phyloP scores from a whole-genome alignment of 2,888 invertebrate genomes.

The Drosophila austrosaltans region DNA sequence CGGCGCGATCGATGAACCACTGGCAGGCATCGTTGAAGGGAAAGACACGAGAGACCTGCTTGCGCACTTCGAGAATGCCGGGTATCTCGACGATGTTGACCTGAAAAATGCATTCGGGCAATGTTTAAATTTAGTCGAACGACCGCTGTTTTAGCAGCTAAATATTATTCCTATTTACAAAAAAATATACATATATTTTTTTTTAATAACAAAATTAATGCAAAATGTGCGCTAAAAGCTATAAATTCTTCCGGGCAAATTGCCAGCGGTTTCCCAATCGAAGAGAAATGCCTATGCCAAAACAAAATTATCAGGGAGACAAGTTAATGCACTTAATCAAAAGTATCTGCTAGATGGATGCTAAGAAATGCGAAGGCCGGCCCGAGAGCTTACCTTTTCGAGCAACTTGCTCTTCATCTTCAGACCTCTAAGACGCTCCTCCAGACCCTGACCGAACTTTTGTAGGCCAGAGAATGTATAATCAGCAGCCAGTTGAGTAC shows the following conservation, averaged over 20 bases:
- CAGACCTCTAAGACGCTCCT: constrained; percentile 93
- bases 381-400: constrained; percentile 88
- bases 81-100: constrained; percentile 98
- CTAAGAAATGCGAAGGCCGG: neutral
- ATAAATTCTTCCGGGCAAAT: constrained; percentile 59
- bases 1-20: constrained; percentile 98
- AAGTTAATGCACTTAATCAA: constrained; percentile 63
- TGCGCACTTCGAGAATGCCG: constrained; percentile 96
- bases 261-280: constrained; percentile 72
- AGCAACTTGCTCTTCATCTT: constrained; percentile 92
- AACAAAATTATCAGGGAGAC: constrained; percentile 57
- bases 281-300: constrained; percentile 51
- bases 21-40: constrained; percentile 98
- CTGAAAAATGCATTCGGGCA: constrained; percentile 83
- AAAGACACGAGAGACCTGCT: constrained; percentile 95
- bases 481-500: constrained; percentile 96
- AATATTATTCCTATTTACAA: constrained; percentile 47
- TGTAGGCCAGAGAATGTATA: constrained; percentile 97
- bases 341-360: constrained; percentile 7
- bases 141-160: constrained; percentile 44
- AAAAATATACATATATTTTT: neutral
- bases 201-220: constrained; percentile 68
- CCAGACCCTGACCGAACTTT: constrained; percentile 96
- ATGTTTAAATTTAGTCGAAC: constrained; percentile 60
- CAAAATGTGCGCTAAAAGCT: constrained; percentile 51